Evolutionary conservation across 2,888 invertebrate species (phyloP).

Genomic region (Panzeria rudis): DNA sequence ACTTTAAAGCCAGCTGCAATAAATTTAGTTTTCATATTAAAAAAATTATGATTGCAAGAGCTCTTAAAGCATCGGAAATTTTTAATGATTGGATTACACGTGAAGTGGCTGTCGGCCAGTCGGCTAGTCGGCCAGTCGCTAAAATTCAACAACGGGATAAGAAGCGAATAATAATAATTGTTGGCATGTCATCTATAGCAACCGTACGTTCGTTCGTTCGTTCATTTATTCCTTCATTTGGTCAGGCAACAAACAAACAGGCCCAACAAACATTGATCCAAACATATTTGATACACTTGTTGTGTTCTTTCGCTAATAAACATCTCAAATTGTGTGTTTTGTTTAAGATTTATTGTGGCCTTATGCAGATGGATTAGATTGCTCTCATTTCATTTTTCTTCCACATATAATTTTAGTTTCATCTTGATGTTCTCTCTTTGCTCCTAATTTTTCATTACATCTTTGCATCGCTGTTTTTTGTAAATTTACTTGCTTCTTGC

Average conservation of each 20-base stretch:
- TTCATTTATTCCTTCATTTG: conserved; percentile 15
- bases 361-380: conserved; percentile 72
- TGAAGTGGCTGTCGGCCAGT: conserved; percentile 56
- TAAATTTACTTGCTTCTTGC: background rate
- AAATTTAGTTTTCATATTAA: conserved; percentile 71
- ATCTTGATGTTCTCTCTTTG: conserved; percentile 24
- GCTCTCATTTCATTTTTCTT: conserved; percentile 47
- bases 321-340: conserved; percentile 57
- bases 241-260: background rate
- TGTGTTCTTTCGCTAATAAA: conserved; percentile 59
- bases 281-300: conserved; percentile 48
- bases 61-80: conserved; percentile 75
- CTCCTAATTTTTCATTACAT: conserved; percentile 1
- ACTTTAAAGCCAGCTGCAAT: conserved; percentile 59
- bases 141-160: conserved; percentile 16
- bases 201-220: conserved; percentile 36
- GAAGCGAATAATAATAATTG: conserved; percentile 70
- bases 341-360: conserved; percentile 65
- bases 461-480: background rate
- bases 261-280: conserved; percentile 6
- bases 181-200: conserved; percentile 67
- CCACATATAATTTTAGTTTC: conserved; percentile 29
- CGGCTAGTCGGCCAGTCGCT: conserved; percentile 20
- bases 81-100: conserved; percentile 78
- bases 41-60: conserved; percentile 77